These are phyloP conservation scores for Drosophila anomelani DNA, from an alignment of 2,888 invertebrate genomes.

Conservation along the genomic window DNA sequence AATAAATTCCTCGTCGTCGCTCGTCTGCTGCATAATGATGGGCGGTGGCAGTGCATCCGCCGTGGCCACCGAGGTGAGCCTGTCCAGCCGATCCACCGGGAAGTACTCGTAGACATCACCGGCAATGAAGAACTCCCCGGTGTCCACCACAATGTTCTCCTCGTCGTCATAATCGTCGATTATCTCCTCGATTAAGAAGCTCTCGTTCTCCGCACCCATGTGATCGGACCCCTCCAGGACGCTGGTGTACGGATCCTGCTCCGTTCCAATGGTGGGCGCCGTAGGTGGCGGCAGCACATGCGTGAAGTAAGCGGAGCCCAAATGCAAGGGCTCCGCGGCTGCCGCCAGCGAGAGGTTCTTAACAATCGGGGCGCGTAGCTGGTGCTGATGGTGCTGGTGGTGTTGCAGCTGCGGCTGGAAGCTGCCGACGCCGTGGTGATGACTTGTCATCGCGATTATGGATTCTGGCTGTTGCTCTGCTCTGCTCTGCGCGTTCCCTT, in stretches of 20 bases:
- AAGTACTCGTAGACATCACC: slow-evolving; percentile 81
- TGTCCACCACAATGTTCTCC: slow-evolving; percentile 78
- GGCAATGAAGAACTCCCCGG: slow-evolving; percentile 79
- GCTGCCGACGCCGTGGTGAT: slow-evolving; percentile 69
- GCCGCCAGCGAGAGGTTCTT: slow-evolving; percentile 81
- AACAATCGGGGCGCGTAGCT: slow-evolving; percentile 70
- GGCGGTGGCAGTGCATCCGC: slow-evolving; percentile 79
- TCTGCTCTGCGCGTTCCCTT: slow-evolving; percentile 25
- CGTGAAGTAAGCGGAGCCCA: slow-evolving; percentile 68
- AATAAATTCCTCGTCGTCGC: slow-evolving; percentile 57
- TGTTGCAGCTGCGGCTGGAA: slow-evolving; percentile 58
- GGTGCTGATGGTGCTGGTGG: slow-evolving; percentile 14
- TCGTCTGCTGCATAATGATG: slow-evolving; percentile 79
- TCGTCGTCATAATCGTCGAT: slow-evolving; percentile 81
- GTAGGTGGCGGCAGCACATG: slow-evolving; percentile 72
- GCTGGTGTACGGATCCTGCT: slow-evolving; percentile 69
- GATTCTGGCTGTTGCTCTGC: slow-evolving; percentile 2
- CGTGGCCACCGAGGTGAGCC: slow-evolving; percentile 63
- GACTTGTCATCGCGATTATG: slow-evolving; percentile 70
- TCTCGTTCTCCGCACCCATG: slow-evolving; percentile 70
- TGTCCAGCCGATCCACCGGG: slow-evolving; percentile 71
- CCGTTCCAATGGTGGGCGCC: slow-evolving; percentile 54
- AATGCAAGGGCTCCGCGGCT: slow-evolving; percentile 71
- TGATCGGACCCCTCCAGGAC: slow-evolving; percentile 71
- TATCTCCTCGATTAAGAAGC: slow-evolving; percentile 79